Evolutionary conservation across 2,888 invertebrate genomes (phyloP).

Genomic region (Meteorus colon): DNA sequence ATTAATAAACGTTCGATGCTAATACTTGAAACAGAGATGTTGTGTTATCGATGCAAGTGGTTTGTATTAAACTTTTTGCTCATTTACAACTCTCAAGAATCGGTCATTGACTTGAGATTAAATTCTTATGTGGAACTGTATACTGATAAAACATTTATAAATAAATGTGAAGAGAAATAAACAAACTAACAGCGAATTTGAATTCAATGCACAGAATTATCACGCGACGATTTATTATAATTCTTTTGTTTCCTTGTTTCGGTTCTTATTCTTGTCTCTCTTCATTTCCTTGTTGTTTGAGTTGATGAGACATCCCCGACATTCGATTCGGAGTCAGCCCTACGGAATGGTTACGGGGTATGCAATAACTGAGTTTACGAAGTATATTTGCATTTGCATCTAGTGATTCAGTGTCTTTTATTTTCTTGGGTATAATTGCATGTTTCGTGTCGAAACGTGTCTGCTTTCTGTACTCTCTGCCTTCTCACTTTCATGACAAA

Average conservation of each 20-base stretch:
- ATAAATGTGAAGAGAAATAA: neutral
- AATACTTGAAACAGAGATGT: neutral
- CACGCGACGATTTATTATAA: too few species aligned
- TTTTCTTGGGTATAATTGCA: neutral
- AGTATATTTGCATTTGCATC: slow-evolving; percentile 70
- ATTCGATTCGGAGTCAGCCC: neutral
- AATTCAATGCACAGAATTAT: too few species aligned
- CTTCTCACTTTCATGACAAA: too few species aligned
- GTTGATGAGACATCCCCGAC: neutral
- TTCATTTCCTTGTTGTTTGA: too few species aligned
- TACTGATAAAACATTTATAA: neutral
- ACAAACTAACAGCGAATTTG: neutral
- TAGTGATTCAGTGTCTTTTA: slow-evolving; percentile 64
- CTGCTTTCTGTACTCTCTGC: too few species aligned
- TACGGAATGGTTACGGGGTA: neutral
- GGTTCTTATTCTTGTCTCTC: too few species aligned
- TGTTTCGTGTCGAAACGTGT: too few species aligned
- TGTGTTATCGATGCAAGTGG: neutral
- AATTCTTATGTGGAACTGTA: neutral
- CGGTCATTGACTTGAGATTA: neutral
- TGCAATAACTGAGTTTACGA: slow-evolving; percentile 54
- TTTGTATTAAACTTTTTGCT: neutral
- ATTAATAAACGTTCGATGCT: neutral
- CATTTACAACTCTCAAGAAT: neutral
- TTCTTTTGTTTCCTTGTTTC: too few species aligned